A percentile compares a stretch with the other conserved stretches of the same genome.
Evolutionary conservation across 2,888 invertebrate genomes (phyloP).

Genomic region (Pegoplata infirma): DNA sequence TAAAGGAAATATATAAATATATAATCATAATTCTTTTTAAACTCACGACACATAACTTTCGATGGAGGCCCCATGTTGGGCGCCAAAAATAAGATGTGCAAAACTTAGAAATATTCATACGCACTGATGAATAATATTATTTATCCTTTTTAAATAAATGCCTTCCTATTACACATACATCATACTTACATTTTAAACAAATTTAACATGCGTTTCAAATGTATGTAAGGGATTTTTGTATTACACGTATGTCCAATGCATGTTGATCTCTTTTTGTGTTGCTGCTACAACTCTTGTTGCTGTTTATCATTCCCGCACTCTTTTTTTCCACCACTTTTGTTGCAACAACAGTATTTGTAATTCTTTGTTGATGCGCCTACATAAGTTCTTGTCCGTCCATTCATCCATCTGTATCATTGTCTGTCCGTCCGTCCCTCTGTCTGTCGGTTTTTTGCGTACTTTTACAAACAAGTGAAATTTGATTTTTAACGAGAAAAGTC

Average conservation of each 20-base stretch:
- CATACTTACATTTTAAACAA: constrained; percentile 3
- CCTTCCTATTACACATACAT: not conserved
- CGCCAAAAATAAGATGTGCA: too few species aligned
- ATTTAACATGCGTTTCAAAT: constrained; percentile 53
- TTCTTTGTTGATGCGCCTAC: constrained; percentile 60
- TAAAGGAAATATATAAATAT: too few species aligned
- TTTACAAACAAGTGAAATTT: constrained; percentile 31
- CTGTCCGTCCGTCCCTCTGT: constrained; percentile 1
- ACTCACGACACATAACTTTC: too few species aligned
- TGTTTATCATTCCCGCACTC: constrained; percentile 4
- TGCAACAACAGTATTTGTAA: constrained; percentile 45
- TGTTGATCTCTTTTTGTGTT: constrained; percentile 9
- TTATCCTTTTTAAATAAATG: not conserved
- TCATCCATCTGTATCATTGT: not conserved
- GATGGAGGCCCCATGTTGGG: too few species aligned
- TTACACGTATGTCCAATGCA: not conserved
- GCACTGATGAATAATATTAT: too few species aligned
- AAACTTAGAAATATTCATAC: too few species aligned
- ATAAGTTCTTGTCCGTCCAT: constrained; percentile 17
- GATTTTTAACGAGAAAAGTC: constrained; percentile 36
- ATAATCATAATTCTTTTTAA: too few species aligned
- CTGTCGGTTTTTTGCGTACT: not conserved
- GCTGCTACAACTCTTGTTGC: constrained; percentile 8
- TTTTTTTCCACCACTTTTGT: constrained; percentile 1
- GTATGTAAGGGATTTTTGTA: constrained; percentile 37